phyloP scores from a whole-genome alignment of 2,113 vertebrate species.

The Pimephales promelas region DNA sequence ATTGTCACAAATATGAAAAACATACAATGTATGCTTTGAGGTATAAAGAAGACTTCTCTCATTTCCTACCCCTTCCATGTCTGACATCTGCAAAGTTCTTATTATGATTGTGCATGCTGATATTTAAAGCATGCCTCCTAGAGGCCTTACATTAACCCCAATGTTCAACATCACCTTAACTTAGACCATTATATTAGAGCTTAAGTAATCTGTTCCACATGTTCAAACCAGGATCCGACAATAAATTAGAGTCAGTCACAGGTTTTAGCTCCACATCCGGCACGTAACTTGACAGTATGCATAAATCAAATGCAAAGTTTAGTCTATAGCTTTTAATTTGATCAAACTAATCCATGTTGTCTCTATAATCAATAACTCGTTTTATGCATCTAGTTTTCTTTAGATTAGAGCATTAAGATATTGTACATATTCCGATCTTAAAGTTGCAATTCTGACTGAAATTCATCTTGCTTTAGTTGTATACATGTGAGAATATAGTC shows the following conservation, averaged over 20 bases:
- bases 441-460: not conserved
- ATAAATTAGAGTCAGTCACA: not conserved
- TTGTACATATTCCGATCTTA: not conserved
- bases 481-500: not conserved
- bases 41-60: not conserved
- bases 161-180: not conserved
- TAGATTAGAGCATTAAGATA: not conserved
- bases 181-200: constrained; percentile 5
- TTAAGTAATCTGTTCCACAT: constrained; percentile 12
- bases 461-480: not conserved
- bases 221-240: constrained; percentile 3
- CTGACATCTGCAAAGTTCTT: not conserved
- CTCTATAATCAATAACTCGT: not conserved
- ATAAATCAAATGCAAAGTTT: not conserved
- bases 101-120: not conserved
- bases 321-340: not conserved
- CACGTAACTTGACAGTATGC: not conserved
- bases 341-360: not conserved
- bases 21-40: not conserved
- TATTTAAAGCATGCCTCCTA: not conserved
- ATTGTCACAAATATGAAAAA: not conserved
- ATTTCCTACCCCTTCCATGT: not conserved
- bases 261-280: not conserved
- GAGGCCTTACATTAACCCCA: constrained; percentile 12
- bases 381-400: not conserved